phyloP scores from a whole-genome alignment of 37 sponge, comb jelly and placozoan species.

The Aplysina aerophoba region DNA sequence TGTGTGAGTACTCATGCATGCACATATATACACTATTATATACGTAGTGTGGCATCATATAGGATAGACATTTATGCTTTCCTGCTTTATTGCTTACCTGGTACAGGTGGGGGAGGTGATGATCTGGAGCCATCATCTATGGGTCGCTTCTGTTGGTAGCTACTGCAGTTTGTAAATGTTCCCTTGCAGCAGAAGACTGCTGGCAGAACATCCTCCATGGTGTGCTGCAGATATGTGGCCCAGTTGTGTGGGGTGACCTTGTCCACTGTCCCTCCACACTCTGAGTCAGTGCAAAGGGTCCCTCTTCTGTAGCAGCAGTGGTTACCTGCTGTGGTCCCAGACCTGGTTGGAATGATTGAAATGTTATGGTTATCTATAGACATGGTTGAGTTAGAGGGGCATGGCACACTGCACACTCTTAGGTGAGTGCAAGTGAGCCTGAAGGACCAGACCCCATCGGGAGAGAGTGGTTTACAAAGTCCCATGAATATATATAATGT shows the following conservation, averaged over 20 bases:
- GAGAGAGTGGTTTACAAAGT: too few species aligned
- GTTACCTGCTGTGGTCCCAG: slow-evolving; percentile 11
- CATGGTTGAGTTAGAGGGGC: too few species aligned
- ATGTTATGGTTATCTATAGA: too few species aligned
- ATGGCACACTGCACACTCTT: too few species aligned
- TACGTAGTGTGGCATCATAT: too few species aligned
- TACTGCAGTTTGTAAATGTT: slow-evolving; percentile 36
- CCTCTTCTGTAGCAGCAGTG: slow-evolving; percentile 8
- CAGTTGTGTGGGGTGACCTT: slow-evolving; percentile 15
- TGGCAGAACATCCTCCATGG: slow-evolving; percentile 43
- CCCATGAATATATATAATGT: too few species aligned
- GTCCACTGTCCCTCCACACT: slow-evolving; percentile 53
- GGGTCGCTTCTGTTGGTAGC: slow-evolving; percentile 55
- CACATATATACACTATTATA: too few species aligned
- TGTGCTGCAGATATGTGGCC: slow-evolving; percentile 14
- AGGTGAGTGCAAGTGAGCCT: too few species aligned
- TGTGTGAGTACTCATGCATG: too few species aligned
- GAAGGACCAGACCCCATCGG: too few species aligned
- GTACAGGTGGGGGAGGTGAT: slow-evolving; percentile 30
- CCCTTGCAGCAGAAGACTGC: slow-evolving; percentile 55
- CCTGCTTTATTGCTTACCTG: slow-evolving; percentile 41
- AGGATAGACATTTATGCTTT: too few species aligned
- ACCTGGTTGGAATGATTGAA: background rate
- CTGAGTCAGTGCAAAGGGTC: background rate
- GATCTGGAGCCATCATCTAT: slow-evolving; percentile 46